These are phyloP conservation scores for Ia io DNA, from an alignment of 2,113 vertebrate genomes.

Conservation along the genomic window DNA sequence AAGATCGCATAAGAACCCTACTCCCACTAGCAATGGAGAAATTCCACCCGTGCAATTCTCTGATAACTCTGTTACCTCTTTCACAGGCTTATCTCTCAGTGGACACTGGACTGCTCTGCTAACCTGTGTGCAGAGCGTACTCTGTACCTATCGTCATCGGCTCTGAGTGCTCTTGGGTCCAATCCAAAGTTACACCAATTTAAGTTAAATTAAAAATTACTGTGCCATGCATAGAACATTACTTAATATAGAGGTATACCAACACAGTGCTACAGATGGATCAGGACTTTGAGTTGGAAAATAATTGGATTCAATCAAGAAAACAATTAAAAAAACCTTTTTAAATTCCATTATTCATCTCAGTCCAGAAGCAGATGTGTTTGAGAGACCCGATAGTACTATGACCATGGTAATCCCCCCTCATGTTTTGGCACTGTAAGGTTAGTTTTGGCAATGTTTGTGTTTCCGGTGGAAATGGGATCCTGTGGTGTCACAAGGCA, in stretches of 20 bases:
- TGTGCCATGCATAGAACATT: neutral
- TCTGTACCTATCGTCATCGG: accelerated
- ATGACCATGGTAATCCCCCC: accelerated
- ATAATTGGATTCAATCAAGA: neutral
- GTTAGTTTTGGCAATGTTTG: neutral
- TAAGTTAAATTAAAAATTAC: neutral
- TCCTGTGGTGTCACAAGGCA: neutral
- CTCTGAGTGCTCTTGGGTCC: neutral
- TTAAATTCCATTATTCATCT: neutral
- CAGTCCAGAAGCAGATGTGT: neutral
- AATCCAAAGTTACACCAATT: neutral
- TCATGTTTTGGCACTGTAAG: neutral
- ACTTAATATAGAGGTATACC: neutral
- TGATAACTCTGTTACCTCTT: neutral
- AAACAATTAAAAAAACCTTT: neutral
- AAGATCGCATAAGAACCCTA: too few relatives aligned
- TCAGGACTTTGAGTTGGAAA: neutral
- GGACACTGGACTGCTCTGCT: accelerated
- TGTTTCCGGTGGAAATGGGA: neutral
- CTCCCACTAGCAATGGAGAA: too few relatives aligned
- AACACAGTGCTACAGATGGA: neutral
- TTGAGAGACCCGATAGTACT: neutral
- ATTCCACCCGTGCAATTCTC: too few relatives aligned
- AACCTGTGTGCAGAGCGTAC: neutral
- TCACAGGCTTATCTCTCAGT: accelerated